These are phyloP conservation scores for Cetoscarus ocellatus DNA, from an alignment of 2,797 vertebrate genomes.

Conservation along the genomic window DNA sequence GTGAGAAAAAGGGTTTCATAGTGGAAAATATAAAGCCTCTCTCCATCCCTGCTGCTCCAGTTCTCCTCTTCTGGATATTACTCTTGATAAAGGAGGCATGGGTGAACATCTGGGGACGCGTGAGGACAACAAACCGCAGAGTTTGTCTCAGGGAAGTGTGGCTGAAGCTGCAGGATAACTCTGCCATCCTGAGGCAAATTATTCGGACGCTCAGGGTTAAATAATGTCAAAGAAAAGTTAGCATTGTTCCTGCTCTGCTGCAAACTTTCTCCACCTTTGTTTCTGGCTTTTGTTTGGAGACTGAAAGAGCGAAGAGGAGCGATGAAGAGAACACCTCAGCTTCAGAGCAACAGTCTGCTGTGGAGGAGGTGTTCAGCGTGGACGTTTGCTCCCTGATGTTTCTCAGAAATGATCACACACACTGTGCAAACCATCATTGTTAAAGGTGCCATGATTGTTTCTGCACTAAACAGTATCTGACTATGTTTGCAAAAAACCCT, in stretches of 20 bases:
- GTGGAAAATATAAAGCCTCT: not conserved
- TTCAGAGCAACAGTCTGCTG: conserved; percentile 16
- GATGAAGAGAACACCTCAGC: conserved; percentile 10
- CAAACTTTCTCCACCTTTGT: conserved; percentile 11
- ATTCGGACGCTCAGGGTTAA: too few species aligned
- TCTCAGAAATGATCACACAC: too few species aligned
- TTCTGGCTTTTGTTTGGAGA: not conserved
- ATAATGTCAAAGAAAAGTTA: too few species aligned
- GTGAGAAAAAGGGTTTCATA: conserved; percentile 2
- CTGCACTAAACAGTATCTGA: too few species aligned
- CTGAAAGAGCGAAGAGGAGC: conserved; percentile 1
- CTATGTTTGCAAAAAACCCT: too few species aligned
- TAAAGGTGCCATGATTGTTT: too few species aligned
- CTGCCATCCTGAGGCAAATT: too few species aligned
- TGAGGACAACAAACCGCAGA: not conserved
- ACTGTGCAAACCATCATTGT: too few species aligned
- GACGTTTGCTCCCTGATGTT: conserved; percentile 46
- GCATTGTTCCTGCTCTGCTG: not conserved
- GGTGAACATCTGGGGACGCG: not conserved
- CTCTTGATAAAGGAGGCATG: conserved; percentile 1
- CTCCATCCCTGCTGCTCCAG: conserved; percentile 12
- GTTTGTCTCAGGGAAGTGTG: not conserved
- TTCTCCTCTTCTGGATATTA: conserved; percentile 12
- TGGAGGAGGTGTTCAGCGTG: conserved; percentile 35
- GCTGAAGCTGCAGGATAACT: not conserved